Base-by-base conservation (phyloP, 1,140 invertebrate genomes). In the Drosophila santomea region DNA sequence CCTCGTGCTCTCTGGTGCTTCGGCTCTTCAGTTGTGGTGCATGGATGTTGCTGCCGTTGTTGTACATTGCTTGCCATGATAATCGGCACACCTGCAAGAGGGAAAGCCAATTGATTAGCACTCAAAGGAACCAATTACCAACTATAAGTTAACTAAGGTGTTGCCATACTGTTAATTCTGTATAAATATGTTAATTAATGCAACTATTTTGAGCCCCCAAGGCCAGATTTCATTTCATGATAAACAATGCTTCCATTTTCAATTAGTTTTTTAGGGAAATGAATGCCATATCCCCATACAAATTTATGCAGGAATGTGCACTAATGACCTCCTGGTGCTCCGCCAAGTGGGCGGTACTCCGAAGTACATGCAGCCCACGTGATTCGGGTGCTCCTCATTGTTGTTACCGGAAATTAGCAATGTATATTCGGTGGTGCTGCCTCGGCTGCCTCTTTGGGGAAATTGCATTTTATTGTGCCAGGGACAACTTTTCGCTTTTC, bases 41-140 rank as follows among this genome's bases (percentile, higher is more conserved):
- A 71, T 64, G 66, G 67, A 69, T 77, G 71, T 68, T 79, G 76
- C 72, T 89, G 76, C 72, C 84, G 75, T 74, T 79, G 80, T 80
- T 91, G 74, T 79, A 89, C 88, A 91, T 91, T 82, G 89, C 88
- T 85, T 91, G 88, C 88, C 88, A 91, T 91, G 89, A 91, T 91
- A 91, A 89, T 89, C 78, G 88, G 88, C 88, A 90, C 88, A 91
- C 88, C 88, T 91, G 50, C 0, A 76, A 80, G 0, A 0, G 20
- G 36, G 4, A 14, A 55, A 52, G 45, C 39, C 47, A 25, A 28
- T 57, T 59, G 59, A 63, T 63, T 60, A 48, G 14, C 45, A 48
- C 14, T 8, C 8, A 44, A 44, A 20, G 3, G 8, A 25, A 3
- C 23, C 4, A 25, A 5, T 25, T 25, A 25, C 3, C 3, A 25